phyloP scores from a whole-genome alignment of 2,888 invertebrate genomes.

The Epinotia demarniana region DNA sequence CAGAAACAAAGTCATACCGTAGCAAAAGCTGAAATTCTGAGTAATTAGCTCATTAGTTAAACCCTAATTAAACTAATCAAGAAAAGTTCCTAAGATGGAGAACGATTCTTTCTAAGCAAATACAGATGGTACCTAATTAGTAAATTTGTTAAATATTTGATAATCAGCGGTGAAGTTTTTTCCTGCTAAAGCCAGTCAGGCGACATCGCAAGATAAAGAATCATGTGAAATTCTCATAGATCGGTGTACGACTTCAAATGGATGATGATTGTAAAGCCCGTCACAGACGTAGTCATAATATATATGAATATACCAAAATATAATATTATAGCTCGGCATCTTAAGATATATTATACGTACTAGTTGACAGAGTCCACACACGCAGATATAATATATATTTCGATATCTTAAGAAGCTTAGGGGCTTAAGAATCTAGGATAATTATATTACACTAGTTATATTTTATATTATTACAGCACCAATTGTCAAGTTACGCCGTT shows the following conservation, averaged over 20 bases:
- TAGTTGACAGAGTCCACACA: too few species aligned
- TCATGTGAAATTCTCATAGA: constrained; percentile 32
- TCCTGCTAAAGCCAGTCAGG: constrained; percentile 3
- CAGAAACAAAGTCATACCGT: neutral
- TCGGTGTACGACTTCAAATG: neutral
- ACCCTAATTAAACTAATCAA: neutral
- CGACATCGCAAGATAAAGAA: constrained; percentile 12
- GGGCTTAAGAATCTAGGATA: neutral
- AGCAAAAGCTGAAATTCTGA: neutral
- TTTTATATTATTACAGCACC: neutral
- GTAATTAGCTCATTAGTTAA: neutral
- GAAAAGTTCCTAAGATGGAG: neutral
- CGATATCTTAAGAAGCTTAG: too few species aligned
- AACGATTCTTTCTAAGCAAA: constrained; percentile 13
- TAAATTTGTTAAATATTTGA: constrained; percentile 33
- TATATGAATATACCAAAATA: too few species aligned
- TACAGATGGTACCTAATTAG: constrained; percentile 2
- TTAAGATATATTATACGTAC: too few species aligned
- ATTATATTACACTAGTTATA: constrained; percentile 2
- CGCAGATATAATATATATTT: too few species aligned
- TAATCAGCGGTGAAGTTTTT: constrained; percentile 25
- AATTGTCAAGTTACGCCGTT: constrained; percentile 5
- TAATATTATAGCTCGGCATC: too few species aligned
- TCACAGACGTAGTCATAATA: too few species aligned
- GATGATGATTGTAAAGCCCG: neutral